Evolutionary conservation across 92 coral and sea anemone genomes (phyloP), one percentile per base, ranked within the genome.

Genomic region (Umimayanthus kanabou): DNA sequence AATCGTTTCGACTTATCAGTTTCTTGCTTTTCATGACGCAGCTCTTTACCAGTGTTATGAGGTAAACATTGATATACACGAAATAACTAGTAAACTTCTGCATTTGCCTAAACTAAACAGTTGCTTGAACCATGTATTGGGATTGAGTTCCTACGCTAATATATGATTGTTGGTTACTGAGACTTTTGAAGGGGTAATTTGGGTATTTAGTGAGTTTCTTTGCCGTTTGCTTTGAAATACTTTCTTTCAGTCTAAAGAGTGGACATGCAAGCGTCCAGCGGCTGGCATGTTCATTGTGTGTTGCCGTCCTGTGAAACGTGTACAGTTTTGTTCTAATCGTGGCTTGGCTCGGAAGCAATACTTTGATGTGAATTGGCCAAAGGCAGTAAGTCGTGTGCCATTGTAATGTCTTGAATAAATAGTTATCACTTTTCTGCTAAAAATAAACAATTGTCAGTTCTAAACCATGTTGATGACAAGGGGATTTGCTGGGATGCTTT

Each of bases 191-290:
- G 33, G 43, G n/a, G 29, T 23, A 4, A 29, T n/a, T 76, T 76
- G 3, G 26, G 20, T 13, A 40, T 22, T 76, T 76, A 11, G 23
- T 73, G 77, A 73, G 6, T 30, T 18, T 43, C 20, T 39, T 73
- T 73, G 77, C 43, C 76, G 6, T 61, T 61, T 61, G 69, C 26
- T 73, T 43, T 77, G 57, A 42, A 77, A n/a, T 16, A 76, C 80
- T 76, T 76, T 76, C 58, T 76, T 76, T 45, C 80, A 76, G 80
- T 45, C 15, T 9, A 25, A 76, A 40, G 80, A 76, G 47, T 75
- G 43, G 80, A 30, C 80, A 76, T 30, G 55, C 10, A 61, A 37
- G 23, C 42, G 30, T 8, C 30, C 23, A n/a, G 5, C 8, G 26
- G 28, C 79, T 39, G 47, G 79, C 28, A 39, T 75, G 16, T 2